A percentile compares a stretch with the other conserved stretches of the same genome.
Evolutionary conservation across 2,113 vertebrate species (phyloP).

Genomic region (Diglossa brunneiventris): DNA sequence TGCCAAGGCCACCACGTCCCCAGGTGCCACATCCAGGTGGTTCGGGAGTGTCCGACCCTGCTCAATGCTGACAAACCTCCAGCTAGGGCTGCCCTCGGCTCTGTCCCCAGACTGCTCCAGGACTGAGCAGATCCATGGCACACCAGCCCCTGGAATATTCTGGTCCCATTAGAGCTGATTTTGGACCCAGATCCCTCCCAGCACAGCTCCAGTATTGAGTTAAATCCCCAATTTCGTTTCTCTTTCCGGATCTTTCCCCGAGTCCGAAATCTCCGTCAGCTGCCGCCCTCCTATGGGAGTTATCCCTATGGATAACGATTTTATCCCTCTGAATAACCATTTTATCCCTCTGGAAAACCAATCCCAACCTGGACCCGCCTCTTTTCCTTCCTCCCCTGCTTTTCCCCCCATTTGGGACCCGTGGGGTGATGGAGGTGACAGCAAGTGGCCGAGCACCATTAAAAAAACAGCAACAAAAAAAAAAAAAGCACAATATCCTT

Average conservation of each 20-base stretch:
- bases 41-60: background rate
- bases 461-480: too few relatives aligned
- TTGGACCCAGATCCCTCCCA: background rate
- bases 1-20: background rate
- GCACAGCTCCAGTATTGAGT: background rate
- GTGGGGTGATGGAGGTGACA: background rate
- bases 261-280: fast-evolving
- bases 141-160: background rate
- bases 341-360: background rate
- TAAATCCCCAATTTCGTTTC: background rate
- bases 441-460: background rate
- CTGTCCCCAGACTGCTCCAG: fast-evolving
- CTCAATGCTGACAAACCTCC: fast-evolving
- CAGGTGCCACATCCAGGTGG: background rate
- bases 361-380: background rate
- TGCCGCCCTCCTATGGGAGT: fast-evolving
- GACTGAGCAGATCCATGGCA: fast-evolving
- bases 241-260: background rate
- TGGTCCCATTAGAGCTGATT: background rate
- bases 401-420: background rate
- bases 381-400: background rate
- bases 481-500: background rate
- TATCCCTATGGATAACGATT: background rate
- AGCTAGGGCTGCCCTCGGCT: background rate
- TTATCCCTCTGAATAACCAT: background rate